A percentile compares a stretch with the other conserved stretches of the same genome.
Evolutionary conservation across 2,113 vertebrate species (phyloP).

Genomic region (Cisticola juncidis): DNA sequence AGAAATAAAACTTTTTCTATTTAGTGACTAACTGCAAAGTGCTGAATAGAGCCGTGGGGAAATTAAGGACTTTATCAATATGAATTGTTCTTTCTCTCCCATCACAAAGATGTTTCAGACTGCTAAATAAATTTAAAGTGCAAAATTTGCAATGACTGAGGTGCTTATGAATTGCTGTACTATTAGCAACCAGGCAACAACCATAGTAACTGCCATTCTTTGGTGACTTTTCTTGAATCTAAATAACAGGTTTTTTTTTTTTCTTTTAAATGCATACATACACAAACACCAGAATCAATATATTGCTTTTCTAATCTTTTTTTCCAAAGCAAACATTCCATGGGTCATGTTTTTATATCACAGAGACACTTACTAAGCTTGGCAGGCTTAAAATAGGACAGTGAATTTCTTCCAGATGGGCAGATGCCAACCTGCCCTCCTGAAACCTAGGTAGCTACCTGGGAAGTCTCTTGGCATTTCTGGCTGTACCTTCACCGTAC

Average conservation of each 20-base stretch:
- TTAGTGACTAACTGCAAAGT: background rate
- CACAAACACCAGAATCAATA: background rate
- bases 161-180: background rate
- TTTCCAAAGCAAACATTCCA: background rate
- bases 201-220: background rate
- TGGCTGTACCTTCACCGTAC: background rate
- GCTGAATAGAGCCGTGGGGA: background rate
- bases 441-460: background rate
- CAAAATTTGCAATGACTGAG: background rate
- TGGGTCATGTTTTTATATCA: background rate
- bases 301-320: background rate
- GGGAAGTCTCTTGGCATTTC: background rate
- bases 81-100: background rate
- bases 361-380: background rate
- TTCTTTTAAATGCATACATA: background rate
- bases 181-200: constrained; percentile 35
- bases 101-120: background rate
- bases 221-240: background rate
- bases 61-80: background rate
- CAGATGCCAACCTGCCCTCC: background rate
- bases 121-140: background rate
- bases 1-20: background rate
- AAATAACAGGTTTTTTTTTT: background rate
- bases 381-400: background rate
- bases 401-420: background rate